These are phyloP conservation scores for Vollenhovia emeryi DNA, from an alignment of 1,140 invertebrate species.

Conservation along the genomic window DNA sequence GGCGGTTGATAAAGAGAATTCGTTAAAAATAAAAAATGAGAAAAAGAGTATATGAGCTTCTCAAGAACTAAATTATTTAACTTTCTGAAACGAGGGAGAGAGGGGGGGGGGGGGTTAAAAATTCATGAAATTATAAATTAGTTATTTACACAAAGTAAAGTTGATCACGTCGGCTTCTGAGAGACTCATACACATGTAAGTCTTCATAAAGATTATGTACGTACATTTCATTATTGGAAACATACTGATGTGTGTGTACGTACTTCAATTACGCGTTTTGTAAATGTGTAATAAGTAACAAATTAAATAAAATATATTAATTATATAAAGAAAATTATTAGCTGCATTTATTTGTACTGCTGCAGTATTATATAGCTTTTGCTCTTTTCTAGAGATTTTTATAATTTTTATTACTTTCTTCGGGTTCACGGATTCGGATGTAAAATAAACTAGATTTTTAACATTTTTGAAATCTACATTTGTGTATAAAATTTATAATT, in stretches of 20 bases:
- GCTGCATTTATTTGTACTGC: neutral
- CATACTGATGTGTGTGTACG: neutral
- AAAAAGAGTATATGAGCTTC: neutral
- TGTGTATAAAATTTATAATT: slow-evolving; percentile 2
- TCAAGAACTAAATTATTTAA: neutral
- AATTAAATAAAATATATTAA: slow-evolving; percentile 3
- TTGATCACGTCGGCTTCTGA: neutral
- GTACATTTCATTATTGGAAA: neutral
- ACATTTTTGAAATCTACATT: neutral
- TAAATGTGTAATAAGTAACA: neutral
- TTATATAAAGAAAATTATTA: neutral
- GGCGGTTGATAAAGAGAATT: slow-evolving; percentile 61
- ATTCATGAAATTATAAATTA: slow-evolving; percentile 5
- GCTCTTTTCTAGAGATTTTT: neutral
- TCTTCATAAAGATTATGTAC: neutral
- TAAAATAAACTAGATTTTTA: neutral
- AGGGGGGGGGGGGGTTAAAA: neutral
- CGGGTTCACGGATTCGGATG: neutral
- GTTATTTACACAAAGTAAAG: neutral
- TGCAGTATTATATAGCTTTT: neutral
- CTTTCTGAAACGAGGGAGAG: neutral
- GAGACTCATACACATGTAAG: neutral
- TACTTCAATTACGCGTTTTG: neutral
- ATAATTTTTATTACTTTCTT: neutral
- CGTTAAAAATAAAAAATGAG: neutral